Evolutionary conservation across 1,140 invertebrate species (phyloP), one percentile per base, ranked within the genome.

Genomic region (Cydia pomonella): DNA sequence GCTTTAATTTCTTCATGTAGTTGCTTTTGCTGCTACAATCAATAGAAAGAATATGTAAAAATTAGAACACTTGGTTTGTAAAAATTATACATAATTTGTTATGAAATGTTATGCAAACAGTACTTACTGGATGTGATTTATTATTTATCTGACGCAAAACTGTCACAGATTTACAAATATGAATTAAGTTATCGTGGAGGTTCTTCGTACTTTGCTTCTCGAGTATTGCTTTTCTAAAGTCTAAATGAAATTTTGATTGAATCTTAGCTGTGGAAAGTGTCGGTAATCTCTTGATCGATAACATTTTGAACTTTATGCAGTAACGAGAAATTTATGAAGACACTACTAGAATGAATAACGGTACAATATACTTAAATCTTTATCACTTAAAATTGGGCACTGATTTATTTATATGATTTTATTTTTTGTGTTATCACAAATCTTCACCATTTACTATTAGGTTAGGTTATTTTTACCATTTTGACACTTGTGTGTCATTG

Each of bases 1-100:
- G 91, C 89, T 82, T 86, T 90, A 25, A 84, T 90, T 76, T 92
- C 89, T 33, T 80, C 82, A 80, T 91, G 85, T 41, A 89, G 87
- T 1, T 84, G 79, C 10, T 73, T 75, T 72, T 90, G 73, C 80
- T 86, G 77, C 90, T 92, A 84, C 29, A 84, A 85, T 75, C 25
- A 72, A 23, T 18, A 23, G 10, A 77, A 5, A 76, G 69, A 64
- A n/a, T n/a, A n/a, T n/a, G n/a, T n/a, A n/a, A 72, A 21, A 74
- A 59, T 74, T 23, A 50, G 23, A 72, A 53, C 72, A 23, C 38
- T 44, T 33, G 62, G 12, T 7, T n/a, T 18, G 50, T 53, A n/a
- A 53, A 53, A 21, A 76, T 73, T 75, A 33, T 53, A 27, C 50
- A 73, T 71, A 47, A 10, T 9, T 13, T 63, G 53, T 73, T 64